Base-by-base conservation (phyloP, 2,113 vertebrate species). In the Microcebus lehilahytsara region DNA sequence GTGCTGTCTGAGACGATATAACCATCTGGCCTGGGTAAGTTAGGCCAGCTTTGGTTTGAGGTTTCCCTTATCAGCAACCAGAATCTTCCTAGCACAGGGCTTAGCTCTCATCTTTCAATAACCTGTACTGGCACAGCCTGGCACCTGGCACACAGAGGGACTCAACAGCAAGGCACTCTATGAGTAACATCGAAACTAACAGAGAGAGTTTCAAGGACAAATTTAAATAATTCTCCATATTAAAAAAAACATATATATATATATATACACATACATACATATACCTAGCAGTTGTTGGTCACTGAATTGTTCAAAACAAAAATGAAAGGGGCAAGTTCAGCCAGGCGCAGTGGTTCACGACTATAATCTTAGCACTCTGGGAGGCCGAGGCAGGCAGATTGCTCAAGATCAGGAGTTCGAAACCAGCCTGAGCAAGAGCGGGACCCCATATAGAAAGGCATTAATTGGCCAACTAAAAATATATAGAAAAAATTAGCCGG, bases 21-120 rank as follows among this genome's bases (percentile, higher is more conserved):
- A 37, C 27, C 12, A 51, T 62, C 49, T 69, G 78, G 16, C 17
- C 66, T 16, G 1, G 0, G 9, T 10, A 25, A 5, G 56, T 30
- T 2, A 77, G 62, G 53, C 46, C 92, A 86, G 6, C 53, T 58
- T 30, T 0, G n/a, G 34, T 8, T 8, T 37, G 5, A 40, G 19
- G n/a, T 49, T 86, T 78, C 23, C 49, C 16, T 91, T 8, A 20
- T 53, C 14, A 3, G 71, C 25, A 74, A 46, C 14, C 34, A 58
- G 69, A 84, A 74, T 27, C 85, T 78, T 69, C 72, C 37, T 6
- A 58, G 40, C 0, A 20, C 3, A 5, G 32, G 60, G 34, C 19
- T 64, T 8, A 27, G 87, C 49, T 3, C 11, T 9, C 5, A 0
- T 8, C 60, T 42, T 4, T 3, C 8, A 3, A 0, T 34, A 9